Evolutionary conservation across 2,888 invertebrate genomes (phyloP).

Genomic region (Pterobdella sp.): DNA sequence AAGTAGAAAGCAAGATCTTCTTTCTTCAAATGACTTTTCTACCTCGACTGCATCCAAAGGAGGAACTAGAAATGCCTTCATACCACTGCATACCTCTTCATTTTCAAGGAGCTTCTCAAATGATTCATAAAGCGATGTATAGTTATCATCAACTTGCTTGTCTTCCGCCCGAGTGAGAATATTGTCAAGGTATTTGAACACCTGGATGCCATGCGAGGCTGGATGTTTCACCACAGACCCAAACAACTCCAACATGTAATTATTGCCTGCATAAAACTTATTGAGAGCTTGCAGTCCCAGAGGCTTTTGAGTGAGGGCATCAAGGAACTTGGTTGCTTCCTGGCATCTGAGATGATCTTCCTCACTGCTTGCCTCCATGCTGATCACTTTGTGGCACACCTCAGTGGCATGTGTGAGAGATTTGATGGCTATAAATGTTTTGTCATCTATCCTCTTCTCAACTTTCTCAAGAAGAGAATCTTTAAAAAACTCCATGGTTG

Average conservation of each 20-base stretch:
- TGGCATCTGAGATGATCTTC: not conserved
- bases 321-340: constrained; percentile 67
- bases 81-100: not conserved
- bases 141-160: not conserved
- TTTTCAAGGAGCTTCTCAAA: not conserved
- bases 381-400: constrained; percentile 25
- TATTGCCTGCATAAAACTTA: constrained; percentile 60
- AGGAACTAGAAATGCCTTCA: not conserved
- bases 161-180: not conserved
- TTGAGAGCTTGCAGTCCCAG: constrained; percentile 74
- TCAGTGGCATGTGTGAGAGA: not conserved
- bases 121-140: not conserved
- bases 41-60: not conserved
- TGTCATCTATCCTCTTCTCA: not conserved
- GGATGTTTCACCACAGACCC: not conserved
- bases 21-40: not conserved
- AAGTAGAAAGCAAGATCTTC: not conserved
- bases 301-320: constrained; percentile 72
- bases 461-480: not conserved
- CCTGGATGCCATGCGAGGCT: not conserved
- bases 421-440: not conserved
- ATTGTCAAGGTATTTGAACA: constrained; percentile 21
- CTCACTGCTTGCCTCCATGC: not conserved
- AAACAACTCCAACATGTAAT: not conserved
- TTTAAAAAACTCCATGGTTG: not conserved